Percentiles rank a stretch among this genome's conserved stretches.
phyloP scores from a whole-genome alignment of 2,888 invertebrate genomes.

The Zygogramma bicolorata region DNA sequence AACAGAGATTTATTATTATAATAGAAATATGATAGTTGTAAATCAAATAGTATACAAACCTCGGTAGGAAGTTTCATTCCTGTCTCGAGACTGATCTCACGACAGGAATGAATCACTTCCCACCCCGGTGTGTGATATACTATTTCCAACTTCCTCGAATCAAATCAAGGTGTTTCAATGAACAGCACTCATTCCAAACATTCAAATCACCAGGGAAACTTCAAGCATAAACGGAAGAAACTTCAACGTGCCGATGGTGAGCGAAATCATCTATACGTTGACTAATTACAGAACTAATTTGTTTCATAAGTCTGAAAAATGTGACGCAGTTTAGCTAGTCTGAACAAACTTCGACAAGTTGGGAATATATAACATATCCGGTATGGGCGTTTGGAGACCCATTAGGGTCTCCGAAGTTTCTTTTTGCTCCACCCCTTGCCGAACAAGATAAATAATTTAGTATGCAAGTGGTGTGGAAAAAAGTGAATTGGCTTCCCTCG shows the following conservation, averaged over 20 bases:
- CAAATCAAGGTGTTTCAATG: too few species aligned
- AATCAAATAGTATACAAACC: too few species aligned
- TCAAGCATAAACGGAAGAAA: not conserved
- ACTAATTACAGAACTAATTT: slow-evolving; percentile 57
- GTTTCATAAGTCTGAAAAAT: slow-evolving; percentile 50
- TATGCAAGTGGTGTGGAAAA: slow-evolving; percentile 6
- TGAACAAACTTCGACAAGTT: slow-evolving; percentile 40
- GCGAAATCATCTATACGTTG: slow-evolving; percentile 41
- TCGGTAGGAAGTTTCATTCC: too few species aligned
- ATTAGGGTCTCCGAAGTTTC: slow-evolving; percentile 26
- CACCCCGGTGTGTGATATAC: too few species aligned
- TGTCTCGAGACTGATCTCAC: too few species aligned
- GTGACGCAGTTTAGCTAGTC: slow-evolving; percentile 39
- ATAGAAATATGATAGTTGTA: too few species aligned
- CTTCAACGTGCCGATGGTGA: not conserved
- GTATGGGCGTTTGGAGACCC: slow-evolving; percentile 33
- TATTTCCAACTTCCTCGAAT: too few species aligned
- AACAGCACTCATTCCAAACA: too few species aligned
- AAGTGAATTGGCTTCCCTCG: slow-evolving; percentile 4
- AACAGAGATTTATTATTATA: too few species aligned
- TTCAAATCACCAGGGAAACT: not conserved
- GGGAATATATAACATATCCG: slow-evolving; percentile 33
- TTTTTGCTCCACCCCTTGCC: not conserved
- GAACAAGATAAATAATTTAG: not conserved
- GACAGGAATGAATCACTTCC: too few species aligned